These are phyloP conservation scores for Prolemur simus DNA, from an alignment of 2,113 vertebrate genomes.

Conservation along the genomic window DNA sequence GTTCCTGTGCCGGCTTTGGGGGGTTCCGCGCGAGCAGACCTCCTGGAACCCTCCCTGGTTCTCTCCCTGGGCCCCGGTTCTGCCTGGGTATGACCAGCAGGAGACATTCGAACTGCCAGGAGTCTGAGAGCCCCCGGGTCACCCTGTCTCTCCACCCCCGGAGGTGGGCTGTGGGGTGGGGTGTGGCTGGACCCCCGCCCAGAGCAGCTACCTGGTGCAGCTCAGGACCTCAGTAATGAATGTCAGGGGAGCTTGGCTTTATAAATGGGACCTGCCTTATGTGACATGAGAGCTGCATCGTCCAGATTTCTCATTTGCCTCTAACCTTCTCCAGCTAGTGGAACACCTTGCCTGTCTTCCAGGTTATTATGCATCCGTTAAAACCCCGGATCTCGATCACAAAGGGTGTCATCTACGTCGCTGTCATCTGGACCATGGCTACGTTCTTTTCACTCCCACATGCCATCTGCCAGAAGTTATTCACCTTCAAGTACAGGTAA, in stretches of 20 bases:
- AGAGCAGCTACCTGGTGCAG: neutral
- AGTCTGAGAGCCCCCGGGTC: neutral
- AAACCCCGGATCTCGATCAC: conserved; percentile 90
- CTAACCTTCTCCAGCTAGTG: neutral
- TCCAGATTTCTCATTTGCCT: neutral
- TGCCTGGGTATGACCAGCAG: neutral
- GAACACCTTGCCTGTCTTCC: neutral
- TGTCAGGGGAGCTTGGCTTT: neutral
- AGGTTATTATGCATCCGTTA: conserved; percentile 95
- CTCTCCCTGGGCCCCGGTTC: neutral
- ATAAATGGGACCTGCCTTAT: neutral
- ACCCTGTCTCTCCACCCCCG: neutral
- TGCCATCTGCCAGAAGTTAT: conserved; percentile 95
- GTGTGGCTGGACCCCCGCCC: neutral
- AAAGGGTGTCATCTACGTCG: conserved; percentile 88
- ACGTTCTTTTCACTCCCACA: conserved; percentile 95
- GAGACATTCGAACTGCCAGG: neutral
- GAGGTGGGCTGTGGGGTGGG: neutral
- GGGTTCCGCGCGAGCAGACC: neutral
- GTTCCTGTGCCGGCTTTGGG: neutral
- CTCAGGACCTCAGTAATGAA: neutral
- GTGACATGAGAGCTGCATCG: neutral
- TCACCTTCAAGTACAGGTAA: conserved; percentile 93
- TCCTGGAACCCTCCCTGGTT: accelerated
- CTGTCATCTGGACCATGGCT: conserved; percentile 94